Base-by-base conservation (phyloP, 1,140 invertebrate species). In the Brachionus manjavacas region DNA sequence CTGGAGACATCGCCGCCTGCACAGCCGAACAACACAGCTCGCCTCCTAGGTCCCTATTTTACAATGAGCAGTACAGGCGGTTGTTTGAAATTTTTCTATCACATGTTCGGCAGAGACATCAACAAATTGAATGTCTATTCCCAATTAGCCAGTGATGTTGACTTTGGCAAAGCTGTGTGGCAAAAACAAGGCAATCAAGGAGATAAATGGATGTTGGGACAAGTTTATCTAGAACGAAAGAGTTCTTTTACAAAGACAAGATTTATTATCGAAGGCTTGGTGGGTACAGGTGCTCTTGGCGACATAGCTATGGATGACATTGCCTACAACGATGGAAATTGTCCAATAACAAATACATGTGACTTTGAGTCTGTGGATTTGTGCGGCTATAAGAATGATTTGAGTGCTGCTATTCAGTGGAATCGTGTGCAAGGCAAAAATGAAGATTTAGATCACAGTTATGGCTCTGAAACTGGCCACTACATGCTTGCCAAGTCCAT, bases 1-100 rank as follows among this genome's bases (percentile, higher is more conserved):
- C 93, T 94, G 64, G 94, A 94, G 86, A 92, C 93, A 46, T 92
- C 93, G 0, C 83, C 85, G 0, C 92, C 93, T 0, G 88, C 91
- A 41, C 87, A 90, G 52, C 87, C 89, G 7, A 93, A 94, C 86
- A 93, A 94, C 84, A 93, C 91, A 0, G 93, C 94, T 0, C 91
- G 93, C 20, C 91, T 95, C 0, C 88, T 92, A 2, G 93, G 92
- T 85, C 89, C 90, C 2, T 89, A 88, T 49, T 91, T 93, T 49
- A 89, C 90, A 4, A 87, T 92, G 0, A 92, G 91, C 28, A 83
- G 35, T n/a, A 74, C 31, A 8, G 87, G 87, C 28, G 86, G 85
- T 46, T 85, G 85, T 35, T 46, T 83, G 8, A 90, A 92, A 85
- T 93, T 94, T 86, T 93, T 92, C 90, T 93, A 93, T 39, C 93